These are phyloP conservation scores for Drosophila diplacantha DNA, from an alignment of 2,888 invertebrate species.

Conservation along the genomic window DNA sequence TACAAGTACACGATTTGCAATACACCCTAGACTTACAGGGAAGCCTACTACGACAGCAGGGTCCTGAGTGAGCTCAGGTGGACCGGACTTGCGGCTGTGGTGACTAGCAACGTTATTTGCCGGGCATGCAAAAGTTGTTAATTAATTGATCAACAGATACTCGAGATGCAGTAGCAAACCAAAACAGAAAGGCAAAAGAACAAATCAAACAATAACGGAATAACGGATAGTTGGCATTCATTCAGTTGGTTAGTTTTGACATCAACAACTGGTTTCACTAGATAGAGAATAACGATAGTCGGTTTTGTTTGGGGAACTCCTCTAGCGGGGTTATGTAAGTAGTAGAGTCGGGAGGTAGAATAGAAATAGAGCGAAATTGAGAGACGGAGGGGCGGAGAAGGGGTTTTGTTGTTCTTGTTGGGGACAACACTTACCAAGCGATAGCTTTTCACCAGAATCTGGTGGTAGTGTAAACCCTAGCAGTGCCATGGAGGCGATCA, in stretches of 20 bases:
- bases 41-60: slow-evolving; percentile 7
- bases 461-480: slow-evolving; percentile 99
- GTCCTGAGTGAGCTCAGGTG: not conserved
- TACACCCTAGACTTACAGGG: not conserved
- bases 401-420: slow-evolving; percentile 4
- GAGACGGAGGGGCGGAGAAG: slow-evolving; percentile 16
- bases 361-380: slow-evolving; percentile 25
- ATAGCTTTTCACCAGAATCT: slow-evolving; percentile 99
- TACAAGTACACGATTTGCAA: slow-evolving; percentile 1
- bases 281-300: slow-evolving; percentile 4
- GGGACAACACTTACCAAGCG: slow-evolving; percentile 85
- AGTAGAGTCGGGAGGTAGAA: slow-evolving; percentile 7
- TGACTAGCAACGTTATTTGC: slow-evolving; percentile 16
- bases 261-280: slow-evolving; percentile 3
- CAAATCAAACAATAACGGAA: slow-evolving; percentile 2
- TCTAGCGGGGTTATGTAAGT: slow-evolving; percentile 5
- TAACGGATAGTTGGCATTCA: slow-evolving; percentile 12
- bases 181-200: not conserved
- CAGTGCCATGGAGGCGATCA: slow-evolving; percentile 99
- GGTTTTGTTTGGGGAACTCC: slow-evolving; percentile 2
- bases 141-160: slow-evolving; percentile 19
- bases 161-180: slow-evolving; percentile 22
- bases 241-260: slow-evolving; percentile 7
- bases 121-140: slow-evolving; percentile 21
- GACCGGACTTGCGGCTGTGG: not conserved